A percentile compares a stretch with the other conserved stretches of the same genome.
phyloP scores from a whole-genome alignment of 2,888 invertebrate species.

The Watsonalla cultraria region DNA sequence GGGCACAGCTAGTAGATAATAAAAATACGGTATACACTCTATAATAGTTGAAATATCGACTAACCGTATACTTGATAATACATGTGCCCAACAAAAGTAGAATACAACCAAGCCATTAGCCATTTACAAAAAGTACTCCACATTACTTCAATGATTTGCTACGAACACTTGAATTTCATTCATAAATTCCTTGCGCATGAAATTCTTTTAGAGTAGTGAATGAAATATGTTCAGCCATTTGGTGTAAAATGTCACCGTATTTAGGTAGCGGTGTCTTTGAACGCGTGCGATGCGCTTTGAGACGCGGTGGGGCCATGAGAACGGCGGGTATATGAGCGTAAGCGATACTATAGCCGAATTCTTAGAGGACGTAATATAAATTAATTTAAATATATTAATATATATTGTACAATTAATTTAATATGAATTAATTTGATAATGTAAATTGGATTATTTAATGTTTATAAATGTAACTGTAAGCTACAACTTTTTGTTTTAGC shows the following conservation, averaged over 20 bases:
- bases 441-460: no score
- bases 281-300: slow-evolving; percentile 26
- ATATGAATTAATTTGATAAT: no score
- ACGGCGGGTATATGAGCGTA: slow-evolving; percentile 4
- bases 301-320: slow-evolving; percentile 25
- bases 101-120: slow-evolving; percentile 9
- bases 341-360: slow-evolving; percentile 4
- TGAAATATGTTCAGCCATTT: slow-evolving; percentile 25
- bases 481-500: no score
- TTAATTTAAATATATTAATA: no score
- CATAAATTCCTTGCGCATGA: not conserved
- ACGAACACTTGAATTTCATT: slow-evolving; percentile 2
- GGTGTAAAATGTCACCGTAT: slow-evolving; percentile 50
- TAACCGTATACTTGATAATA: not conserved
- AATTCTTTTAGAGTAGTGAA: slow-evolving; percentile 15
- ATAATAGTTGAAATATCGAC: not conserved
- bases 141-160: not conserved
- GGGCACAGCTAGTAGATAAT: no score
- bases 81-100: not conserved
- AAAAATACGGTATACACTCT: no score
- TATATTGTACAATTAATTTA: no score
- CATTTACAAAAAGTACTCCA: not conserved
- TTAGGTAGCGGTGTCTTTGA: slow-evolving; percentile 66
- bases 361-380: no score
- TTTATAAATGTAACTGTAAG: no score